These are phyloP conservation scores for Pandemis heparana DNA, from an alignment of 2,888 invertebrate genomes.

Conservation along the genomic window DNA sequence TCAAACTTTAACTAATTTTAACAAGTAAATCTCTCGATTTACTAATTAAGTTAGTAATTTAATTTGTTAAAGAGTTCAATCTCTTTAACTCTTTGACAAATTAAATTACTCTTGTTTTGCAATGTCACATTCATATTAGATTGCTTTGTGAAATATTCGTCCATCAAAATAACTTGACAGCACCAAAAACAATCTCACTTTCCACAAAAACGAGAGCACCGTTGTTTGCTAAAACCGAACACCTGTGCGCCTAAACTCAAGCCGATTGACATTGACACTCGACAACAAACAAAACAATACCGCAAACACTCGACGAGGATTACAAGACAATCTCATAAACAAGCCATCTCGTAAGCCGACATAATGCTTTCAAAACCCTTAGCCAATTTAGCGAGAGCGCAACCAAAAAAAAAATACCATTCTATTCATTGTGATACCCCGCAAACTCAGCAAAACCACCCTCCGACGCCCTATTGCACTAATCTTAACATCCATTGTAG, in stretches of 20 bases:
- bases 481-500: conserved; percentile 47
- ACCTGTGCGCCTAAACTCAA: conserved; percentile 23
- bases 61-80: no score
- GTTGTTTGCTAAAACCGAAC: conserved; percentile 16
- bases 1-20: no score
- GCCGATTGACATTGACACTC: conserved; percentile 13
- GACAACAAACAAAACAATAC: conserved; percentile 60
- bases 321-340: conserved; percentile 71
- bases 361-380: conserved; percentile 70
- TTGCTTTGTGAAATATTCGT: no score
- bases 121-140: no score
- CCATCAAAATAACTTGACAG: not conserved
- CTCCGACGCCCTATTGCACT: conserved; percentile 40
- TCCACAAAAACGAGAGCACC: conserved; percentile 24
- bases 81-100: no score
- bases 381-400: conserved; percentile 73
- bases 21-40: no score
- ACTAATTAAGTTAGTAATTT: no score
- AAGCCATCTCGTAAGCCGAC: conserved; percentile 55
- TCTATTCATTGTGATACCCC: conserved; percentile 48
- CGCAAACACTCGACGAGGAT: conserved; percentile 65
- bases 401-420: conserved; percentile 57
- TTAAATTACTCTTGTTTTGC: no score
- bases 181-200: conserved; percentile 16
- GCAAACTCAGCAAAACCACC: conserved; percentile 35